These are phyloP conservation scores for Trichopria drosophilae DNA, from an alignment of 2,888 invertebrate genomes.

Conservation along the genomic window DNA sequence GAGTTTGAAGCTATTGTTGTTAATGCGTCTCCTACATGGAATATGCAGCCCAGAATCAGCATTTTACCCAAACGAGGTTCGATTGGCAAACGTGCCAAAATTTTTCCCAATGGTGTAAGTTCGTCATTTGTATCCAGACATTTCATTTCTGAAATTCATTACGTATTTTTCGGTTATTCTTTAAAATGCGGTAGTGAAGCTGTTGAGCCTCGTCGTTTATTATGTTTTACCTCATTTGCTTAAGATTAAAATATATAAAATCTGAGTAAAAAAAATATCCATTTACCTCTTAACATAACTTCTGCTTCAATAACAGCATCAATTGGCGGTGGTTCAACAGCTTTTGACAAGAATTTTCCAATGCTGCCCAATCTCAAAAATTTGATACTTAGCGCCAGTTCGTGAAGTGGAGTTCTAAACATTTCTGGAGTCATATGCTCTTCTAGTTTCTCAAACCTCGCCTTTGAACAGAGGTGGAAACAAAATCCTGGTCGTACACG, in stretches of 20 bases:
- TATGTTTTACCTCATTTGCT: background rate
- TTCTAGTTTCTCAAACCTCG: constrained; percentile 73
- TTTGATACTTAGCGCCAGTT: constrained; percentile 89
- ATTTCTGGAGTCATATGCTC: constrained; percentile 96
- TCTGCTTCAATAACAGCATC: constrained; percentile 99
- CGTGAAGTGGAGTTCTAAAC: constrained; percentile 95
- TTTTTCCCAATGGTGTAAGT: constrained; percentile 88
- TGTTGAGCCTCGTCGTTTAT: background rate
- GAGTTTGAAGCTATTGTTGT: constrained; percentile 94
- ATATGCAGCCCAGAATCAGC: constrained; percentile 91
- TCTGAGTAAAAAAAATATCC: constrained; percentile 3
- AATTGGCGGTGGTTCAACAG: constrained; percentile 93
- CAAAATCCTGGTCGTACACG: constrained; percentile 92
- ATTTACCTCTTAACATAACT: constrained; percentile 65
- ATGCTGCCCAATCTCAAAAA: constrained; percentile 87
- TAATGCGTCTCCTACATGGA: constrained; percentile 87
- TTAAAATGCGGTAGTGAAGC: background rate
- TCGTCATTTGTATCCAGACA: constrained; percentile 87
- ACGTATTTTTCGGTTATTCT: too few relatives aligned
- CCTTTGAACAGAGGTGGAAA: constrained; percentile 86
- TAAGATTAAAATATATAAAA: background rate
- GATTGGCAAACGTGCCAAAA: constrained; percentile 91
- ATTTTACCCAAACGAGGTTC: constrained; percentile 97
- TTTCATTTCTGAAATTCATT: constrained; percentile 72
- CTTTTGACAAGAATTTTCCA: constrained; percentile 92